These are phyloP conservation scores for Saccopteryx bilineata DNA, from an alignment of 2,113 vertebrate genomes.

Conservation along the genomic window DNA sequence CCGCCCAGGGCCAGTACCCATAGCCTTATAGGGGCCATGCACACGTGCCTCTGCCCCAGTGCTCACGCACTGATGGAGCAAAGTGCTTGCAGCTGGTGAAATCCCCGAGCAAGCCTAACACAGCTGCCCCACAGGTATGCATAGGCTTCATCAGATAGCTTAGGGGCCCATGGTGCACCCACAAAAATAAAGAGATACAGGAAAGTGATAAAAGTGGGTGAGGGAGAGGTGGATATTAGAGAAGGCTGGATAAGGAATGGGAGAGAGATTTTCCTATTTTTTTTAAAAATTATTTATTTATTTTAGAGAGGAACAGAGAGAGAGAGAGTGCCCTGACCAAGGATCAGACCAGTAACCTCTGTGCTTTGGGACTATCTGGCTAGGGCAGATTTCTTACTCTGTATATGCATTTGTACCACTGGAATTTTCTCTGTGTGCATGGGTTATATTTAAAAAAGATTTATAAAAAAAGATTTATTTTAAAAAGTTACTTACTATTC, in stretches of 20 bases:
- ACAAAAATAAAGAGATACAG: background rate
- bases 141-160: background rate
- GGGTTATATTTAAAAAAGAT: slow-evolving; percentile 21
- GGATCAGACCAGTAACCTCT: too few relatives aligned
- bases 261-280: background rate
- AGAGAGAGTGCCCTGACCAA: too few relatives aligned
- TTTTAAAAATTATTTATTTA: too few relatives aligned
- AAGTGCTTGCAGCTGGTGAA: too few relatives aligned
- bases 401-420: background rate
- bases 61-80: too few relatives aligned
- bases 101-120: too few relatives aligned
- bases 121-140: too few relatives aligned
- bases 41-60: too few relatives aligned
- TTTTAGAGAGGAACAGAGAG: too few relatives aligned
- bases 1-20: too few relatives aligned
- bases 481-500: background rate
- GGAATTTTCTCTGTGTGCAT: background rate
- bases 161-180: background rate
- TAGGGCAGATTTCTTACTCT: background rate
- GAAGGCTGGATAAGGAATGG: background rate
- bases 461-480: background rate
- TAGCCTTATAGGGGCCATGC: too few relatives aligned
- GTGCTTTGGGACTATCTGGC: too few relatives aligned
- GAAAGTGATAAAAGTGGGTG: background rate
- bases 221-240: background rate